A percentile compares a stretch with the other conserved stretches of the same genome.
Conservation (phyloP, 2,888 invertebrate genomes). For the Epirrhoe tristata region DNA sequence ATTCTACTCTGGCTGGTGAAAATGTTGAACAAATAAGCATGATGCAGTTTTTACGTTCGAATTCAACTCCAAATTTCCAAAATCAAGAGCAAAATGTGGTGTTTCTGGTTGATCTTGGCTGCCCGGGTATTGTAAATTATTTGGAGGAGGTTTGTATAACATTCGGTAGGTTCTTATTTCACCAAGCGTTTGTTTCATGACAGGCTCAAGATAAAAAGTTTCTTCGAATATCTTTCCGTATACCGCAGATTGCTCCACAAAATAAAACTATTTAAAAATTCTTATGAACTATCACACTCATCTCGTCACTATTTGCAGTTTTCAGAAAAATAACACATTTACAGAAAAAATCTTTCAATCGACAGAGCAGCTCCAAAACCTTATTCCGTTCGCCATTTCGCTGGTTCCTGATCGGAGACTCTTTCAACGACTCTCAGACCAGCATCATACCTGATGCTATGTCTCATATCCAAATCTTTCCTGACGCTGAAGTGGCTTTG, state of each 20-base stretch:
- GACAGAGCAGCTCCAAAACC: slow-evolving; percentile 53
- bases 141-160: slow-evolving; percentile 54
- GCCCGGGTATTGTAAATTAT: slow-evolving; percentile 56
- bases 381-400: slow-evolving; percentile 68
- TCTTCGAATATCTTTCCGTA: neutral
- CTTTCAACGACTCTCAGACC: slow-evolving; percentile 34
- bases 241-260: neutral
- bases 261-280: too few relatives aligned
- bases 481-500: slow-evolving; percentile 66
- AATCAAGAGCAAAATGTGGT: slow-evolving; percentile 61
- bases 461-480: slow-evolving; percentile 54
- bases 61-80: slow-evolving; percentile 49
- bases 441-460: slow-evolving; percentile 51
- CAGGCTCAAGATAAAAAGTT: too few relatives aligned
- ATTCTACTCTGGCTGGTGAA: slow-evolving; percentile 52
- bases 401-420: slow-evolving; percentile 64
- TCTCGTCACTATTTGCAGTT: too few relatives aligned
- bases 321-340: too few relatives aligned
- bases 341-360: neutral
- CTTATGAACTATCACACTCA: too few relatives aligned
- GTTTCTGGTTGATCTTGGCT: slow-evolving; percentile 65
- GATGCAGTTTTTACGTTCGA: slow-evolving; percentile 54
- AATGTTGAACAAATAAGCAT: slow-evolving; percentile 52
- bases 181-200: too few relatives aligned
- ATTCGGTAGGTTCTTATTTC: too few relatives aligned